Conservation (phyloP, 2,888 invertebrate genomes). For the Arenicola marina region DNA sequence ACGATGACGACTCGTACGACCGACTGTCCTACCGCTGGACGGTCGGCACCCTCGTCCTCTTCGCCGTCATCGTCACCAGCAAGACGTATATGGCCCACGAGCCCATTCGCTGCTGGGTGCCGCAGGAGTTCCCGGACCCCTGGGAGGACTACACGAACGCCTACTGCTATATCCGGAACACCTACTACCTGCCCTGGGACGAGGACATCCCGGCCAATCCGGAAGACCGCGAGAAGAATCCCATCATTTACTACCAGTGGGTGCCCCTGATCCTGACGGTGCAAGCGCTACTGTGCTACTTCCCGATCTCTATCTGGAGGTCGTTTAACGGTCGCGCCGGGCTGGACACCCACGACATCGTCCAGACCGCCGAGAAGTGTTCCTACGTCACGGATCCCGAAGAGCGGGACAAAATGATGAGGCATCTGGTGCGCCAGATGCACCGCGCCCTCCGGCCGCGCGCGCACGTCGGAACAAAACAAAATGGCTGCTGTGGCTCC, state of each 20-base stretch:
- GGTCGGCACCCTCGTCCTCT: slow-evolving; percentile 52
- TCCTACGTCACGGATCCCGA: slow-evolving; percentile 6
- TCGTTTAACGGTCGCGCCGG: slow-evolving; percentile 42
- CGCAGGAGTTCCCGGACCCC: slow-evolving; percentile 25
- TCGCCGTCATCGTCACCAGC: slow-evolving; percentile 57
- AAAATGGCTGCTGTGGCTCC: neutral
- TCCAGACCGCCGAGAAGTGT: slow-evolving; percentile 45
- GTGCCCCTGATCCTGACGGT: slow-evolving; percentile 62
- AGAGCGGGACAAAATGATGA: neutral
- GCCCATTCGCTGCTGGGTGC: slow-evolving; percentile 61
- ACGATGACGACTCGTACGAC: slow-evolving; percentile 59
- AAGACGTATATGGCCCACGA: slow-evolving; percentile 56
- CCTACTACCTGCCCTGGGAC: slow-evolving; percentile 34
- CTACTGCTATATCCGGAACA: slow-evolving; percentile 31
- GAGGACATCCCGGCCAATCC: slow-evolving; percentile 39
- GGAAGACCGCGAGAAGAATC: neutral
- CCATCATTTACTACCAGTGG: slow-evolving; percentile 55
- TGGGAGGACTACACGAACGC: slow-evolving; percentile 31
- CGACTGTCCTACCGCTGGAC: slow-evolving; percentile 58
- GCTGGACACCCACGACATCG: slow-evolving; percentile 61
- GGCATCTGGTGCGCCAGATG: neutral
- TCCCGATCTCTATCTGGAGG: slow-evolving; percentile 63
- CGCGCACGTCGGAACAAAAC: neutral
- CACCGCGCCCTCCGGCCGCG: neutral
- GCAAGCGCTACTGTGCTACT: slow-evolving; percentile 63